Evolutionary conservation across 92 coral and sea anemone species (phyloP).

Genomic region (Zoanthus solanderi): DNA sequence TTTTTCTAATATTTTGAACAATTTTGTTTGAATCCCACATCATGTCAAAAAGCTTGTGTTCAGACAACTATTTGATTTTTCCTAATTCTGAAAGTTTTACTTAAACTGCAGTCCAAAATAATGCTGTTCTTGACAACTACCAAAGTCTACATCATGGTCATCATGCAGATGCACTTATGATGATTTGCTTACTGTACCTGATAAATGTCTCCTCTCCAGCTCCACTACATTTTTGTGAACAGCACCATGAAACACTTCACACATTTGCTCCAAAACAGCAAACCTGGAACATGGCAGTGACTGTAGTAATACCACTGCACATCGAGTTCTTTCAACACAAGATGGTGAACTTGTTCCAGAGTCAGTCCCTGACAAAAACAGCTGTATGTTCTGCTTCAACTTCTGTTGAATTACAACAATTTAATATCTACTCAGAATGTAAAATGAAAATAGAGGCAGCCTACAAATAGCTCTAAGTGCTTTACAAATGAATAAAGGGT

Average conservation of each 20-base stretch:
- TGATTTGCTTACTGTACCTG: constrained; percentile 63
- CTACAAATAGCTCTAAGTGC: too few species aligned
- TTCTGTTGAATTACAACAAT: constrained; percentile 37
- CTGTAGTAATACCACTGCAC: constrained; percentile 85
- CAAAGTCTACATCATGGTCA: background rate
- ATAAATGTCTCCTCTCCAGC: constrained; percentile 85
- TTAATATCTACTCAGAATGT: too few species aligned
- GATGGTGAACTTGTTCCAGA: constrained; percentile 64
- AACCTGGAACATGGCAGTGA: constrained; percentile 97
- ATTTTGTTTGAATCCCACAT: too few species aligned
- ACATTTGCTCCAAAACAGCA: constrained; percentile 95
- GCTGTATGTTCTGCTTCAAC: constrained; percentile 71
- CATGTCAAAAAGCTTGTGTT: too few species aligned
- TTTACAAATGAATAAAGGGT: too few species aligned
- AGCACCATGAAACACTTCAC: constrained; percentile 96
- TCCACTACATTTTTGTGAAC: constrained; percentile 93
- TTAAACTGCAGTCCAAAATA: too few species aligned
- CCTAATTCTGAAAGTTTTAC: too few species aligned
- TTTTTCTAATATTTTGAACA: too few species aligned
- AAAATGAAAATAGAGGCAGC: too few species aligned
- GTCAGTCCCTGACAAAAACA: constrained; percentile 81
- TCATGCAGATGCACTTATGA: background rate
- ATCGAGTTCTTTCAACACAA: constrained; percentile 79
- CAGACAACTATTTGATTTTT: too few species aligned
- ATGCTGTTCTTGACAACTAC: background rate